A percentile compares a stretch with the other conserved stretches of the same genome.
phyloP scores from a whole-genome alignment of 1,140 invertebrate genomes.

The Diachasma alloeum region DNA sequence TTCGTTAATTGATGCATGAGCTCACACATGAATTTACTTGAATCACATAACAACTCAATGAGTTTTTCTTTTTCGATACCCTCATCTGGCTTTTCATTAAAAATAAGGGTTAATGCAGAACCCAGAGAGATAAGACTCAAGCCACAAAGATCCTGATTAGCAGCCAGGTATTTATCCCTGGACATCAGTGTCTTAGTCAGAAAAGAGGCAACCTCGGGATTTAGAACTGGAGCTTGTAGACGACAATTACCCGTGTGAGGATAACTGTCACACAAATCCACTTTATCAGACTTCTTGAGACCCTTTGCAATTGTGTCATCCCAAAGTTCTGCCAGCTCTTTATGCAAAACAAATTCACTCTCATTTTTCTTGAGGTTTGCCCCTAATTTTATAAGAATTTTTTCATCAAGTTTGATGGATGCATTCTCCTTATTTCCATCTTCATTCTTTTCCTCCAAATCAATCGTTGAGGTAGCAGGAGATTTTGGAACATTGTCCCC shows the following conservation, averaged over 20 bases:
- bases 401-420: too few species aligned
- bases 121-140: background rate
- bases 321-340: background rate
- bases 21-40: background rate
- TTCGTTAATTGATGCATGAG: slow-evolving; percentile 3
- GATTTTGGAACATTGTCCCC: too few species aligned
- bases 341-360: too few species aligned
- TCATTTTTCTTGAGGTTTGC: too few species aligned
- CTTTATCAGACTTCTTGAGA: background rate
- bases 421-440: too few species aligned
- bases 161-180: background rate
- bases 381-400: too few species aligned
- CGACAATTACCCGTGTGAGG: background rate
- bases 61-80: background rate
- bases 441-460: too few species aligned
- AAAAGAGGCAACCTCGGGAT: background rate
- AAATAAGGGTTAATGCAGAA: background rate
- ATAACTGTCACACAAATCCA: background rate
- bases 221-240: background rate
- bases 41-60: background rate
- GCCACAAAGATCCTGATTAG: background rate
- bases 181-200: background rate
- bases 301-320: background rate
- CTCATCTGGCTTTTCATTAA: background rate
- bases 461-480: too few species aligned